phyloP scores from a whole-genome alignment of 2,797 vertebrate genomes.

The Lithobates pipiens region DNA sequence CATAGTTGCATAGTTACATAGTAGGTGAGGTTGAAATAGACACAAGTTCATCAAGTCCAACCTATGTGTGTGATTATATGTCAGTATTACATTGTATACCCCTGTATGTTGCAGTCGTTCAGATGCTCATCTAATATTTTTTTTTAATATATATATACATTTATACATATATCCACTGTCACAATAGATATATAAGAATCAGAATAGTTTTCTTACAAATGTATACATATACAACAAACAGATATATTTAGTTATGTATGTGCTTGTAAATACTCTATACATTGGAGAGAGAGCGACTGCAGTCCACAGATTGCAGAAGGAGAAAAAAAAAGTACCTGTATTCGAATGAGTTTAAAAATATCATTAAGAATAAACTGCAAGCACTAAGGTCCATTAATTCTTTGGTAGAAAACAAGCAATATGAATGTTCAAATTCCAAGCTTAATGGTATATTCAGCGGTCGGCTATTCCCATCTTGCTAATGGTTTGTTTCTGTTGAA shows the following conservation, averaged over 20 bases:
- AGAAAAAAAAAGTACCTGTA: background rate
- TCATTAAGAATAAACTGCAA: slow-evolving; percentile 34
- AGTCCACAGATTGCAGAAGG: background rate
- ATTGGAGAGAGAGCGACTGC: no score
- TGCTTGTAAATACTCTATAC: background rate
- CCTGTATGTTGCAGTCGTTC: no score
- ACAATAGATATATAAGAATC: no score
- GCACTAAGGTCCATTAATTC: slow-evolving; percentile 59
- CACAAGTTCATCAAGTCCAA: no score
- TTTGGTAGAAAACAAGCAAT: slow-evolving; percentile 54
- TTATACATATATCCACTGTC: no score
- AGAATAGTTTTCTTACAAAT: no score
- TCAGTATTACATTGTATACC: no score
- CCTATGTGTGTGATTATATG: no score
- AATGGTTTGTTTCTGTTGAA: slow-evolving; percentile 62
- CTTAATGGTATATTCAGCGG: slow-evolving; percentile 57
- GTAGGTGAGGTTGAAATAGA: no score
- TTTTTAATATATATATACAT: no score
- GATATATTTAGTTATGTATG: background rate
- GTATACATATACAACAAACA: background rate
- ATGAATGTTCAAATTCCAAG: slow-evolving; percentile 39
- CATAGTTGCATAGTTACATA: no score
- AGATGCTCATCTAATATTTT: no score
- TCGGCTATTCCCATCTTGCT: slow-evolving; percentile 43
- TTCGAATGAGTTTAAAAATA: background rate